These are phyloP conservation scores for Seriola rivoliana DNA, from an alignment of 2,113 vertebrate species.

Conservation along the genomic window DNA sequence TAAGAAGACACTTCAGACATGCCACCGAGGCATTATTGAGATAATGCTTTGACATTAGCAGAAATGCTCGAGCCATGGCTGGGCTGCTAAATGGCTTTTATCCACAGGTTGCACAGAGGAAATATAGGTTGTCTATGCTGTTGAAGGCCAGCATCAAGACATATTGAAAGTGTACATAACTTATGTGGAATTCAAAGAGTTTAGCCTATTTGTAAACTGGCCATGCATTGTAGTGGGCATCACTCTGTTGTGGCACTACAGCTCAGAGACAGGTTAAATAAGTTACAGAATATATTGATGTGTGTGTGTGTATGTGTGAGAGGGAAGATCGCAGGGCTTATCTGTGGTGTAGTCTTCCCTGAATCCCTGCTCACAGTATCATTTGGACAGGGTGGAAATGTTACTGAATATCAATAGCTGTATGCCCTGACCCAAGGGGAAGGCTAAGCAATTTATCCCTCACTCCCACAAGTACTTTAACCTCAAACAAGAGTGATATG, in stretches of 20 bases:
- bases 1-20: slow-evolving; percentile 59
- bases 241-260: slow-evolving; percentile 15
- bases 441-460: slow-evolving; percentile 46
- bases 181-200: slow-evolving; percentile 4
- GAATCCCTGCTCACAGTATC: slow-evolving; percentile 54
- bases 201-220: slow-evolving; percentile 6
- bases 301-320: slow-evolving; percentile 20
- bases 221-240: slow-evolving; percentile 5
- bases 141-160: slow-evolving; percentile 11
- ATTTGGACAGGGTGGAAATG: slow-evolving; percentile 66
- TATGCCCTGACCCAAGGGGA: slow-evolving; percentile 56
- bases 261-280: slow-evolving; percentile 21
- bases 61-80: slow-evolving; percentile 36
- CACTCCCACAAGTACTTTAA: slow-evolving; percentile 34
- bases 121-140: slow-evolving; percentile 8
- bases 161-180: slow-evolving; percentile 1
- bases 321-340: slow-evolving; percentile 24
- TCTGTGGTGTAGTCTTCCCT: slow-evolving; percentile 23
- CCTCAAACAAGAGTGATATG: slow-evolving; percentile 37
- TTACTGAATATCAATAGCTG: slow-evolving; percentile 61
- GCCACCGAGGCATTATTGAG: slow-evolving; percentile 42
- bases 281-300: slow-evolving; percentile 34
- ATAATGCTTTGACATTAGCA: slow-evolving; percentile 60
- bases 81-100: slow-evolving; percentile 27
- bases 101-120: slow-evolving; percentile 28